A percentile compares a stretch with the other conserved stretches of the same genome.
Evolutionary conservation across 2,888 invertebrate genomes (phyloP).

Genomic region (Megamerina dolium): DNA sequence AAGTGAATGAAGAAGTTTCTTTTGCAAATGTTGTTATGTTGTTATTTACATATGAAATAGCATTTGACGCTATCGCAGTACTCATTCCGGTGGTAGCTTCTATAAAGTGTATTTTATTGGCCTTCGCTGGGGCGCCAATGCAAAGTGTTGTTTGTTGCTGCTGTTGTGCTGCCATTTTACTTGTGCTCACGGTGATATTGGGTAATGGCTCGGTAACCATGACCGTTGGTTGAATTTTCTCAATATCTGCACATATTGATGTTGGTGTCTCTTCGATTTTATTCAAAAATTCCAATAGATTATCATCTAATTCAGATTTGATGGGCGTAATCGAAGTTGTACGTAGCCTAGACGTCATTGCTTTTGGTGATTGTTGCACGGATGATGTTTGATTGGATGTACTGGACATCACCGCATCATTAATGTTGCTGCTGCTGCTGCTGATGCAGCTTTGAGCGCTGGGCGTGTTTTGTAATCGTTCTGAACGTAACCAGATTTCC

Average conservation of each 20-base stretch:
- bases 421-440: too few species aligned
- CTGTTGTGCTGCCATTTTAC: constrained; percentile 1
- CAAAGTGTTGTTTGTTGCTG: background rate
- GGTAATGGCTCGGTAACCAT: constrained; percentile 29
- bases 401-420: too few species aligned
- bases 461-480: constrained; percentile 20
- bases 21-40: too few species aligned
- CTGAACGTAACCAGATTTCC: constrained; percentile 63
- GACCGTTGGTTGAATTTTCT: constrained; percentile 47
- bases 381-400: background rate
- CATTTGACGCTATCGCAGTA: background rate
- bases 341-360: constrained; percentile 23
- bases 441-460: too few species aligned
- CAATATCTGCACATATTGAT: constrained; percentile 37
- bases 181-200: constrained; percentile 15
- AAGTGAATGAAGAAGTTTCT: background rate
- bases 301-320: constrained; percentile 32
- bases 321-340: constrained; percentile 25
- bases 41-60: background rate
- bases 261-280: constrained; percentile 33
- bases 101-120: background rate
- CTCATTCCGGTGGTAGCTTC: background rate
- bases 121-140: too few species aligned
- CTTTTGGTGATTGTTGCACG: background rate
- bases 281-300: constrained; percentile 39